Evolutionary conservation across 2,888 invertebrate species (phyloP), one percentile per base, ranked within the genome.

Genomic region (Ceraclea dissimilis): DNA sequence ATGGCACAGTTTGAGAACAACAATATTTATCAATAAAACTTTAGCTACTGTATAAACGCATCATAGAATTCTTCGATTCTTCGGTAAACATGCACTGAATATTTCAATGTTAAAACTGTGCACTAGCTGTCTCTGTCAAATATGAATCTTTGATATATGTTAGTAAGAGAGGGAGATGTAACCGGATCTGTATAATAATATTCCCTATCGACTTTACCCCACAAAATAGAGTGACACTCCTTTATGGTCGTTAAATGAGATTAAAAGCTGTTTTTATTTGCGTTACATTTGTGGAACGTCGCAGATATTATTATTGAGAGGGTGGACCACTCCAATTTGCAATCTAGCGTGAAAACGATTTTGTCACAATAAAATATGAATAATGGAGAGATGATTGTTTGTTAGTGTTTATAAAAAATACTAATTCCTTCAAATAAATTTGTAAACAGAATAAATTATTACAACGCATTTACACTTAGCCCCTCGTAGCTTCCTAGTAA

Each of bases 261-360:
- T 62, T 62, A 60, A 60, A 57, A 53, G 60, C 57, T 51, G 57
- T 62, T 62, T 62, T 60, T 62, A 60, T 60, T 59, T 59, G 60
- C 57, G 54, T 57, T 57, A 57, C 55, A 51, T 56, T 56, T 54
- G 56, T 39, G 52, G 54, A 53, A 52, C 52, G 51, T 20, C 39
- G 43, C 31, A 18, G 49, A 34, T 22, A 31, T 33, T 21, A 56
- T 46, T 54, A 49, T 39, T 34, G 21, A 33, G 44, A 33, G 54
- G 48, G 51, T 33, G 49, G 50, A 51, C 58, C 60, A 60, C 61
- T 56, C 49, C 54, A 52, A 47, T 44, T 59, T 49, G 56, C 55
- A 57, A 57, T 58, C 56, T 53, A 54, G 50, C 59, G 59, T 61
- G 61, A 61, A 61, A 61, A 61, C 59, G 61, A 57, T 59, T 61